Evolutionary conservation across 2,113 vertebrate genomes (phyloP).

Genomic region (Girardinichthys multiradiatus): DNA sequence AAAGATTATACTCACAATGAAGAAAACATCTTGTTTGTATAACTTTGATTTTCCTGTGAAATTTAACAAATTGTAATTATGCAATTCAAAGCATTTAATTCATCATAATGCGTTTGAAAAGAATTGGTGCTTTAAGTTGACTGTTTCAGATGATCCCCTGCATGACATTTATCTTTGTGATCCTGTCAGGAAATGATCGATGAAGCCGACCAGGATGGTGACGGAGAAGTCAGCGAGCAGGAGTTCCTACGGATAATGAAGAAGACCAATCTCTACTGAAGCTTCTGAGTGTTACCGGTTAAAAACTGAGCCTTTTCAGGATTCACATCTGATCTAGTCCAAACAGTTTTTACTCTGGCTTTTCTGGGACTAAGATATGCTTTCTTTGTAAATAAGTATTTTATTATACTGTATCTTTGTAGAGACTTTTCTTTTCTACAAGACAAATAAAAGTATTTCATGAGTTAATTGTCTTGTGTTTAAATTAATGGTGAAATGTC

Average conservation of each 20-base stretch:
- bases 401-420: constrained; percentile 46
- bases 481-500: background rate
- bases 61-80: background rate
- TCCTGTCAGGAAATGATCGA: constrained; percentile 93
- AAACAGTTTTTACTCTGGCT: constrained; percentile 11
- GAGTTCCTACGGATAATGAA: constrained; percentile 97
- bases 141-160: no score
- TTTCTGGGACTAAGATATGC: constrained; percentile 14
- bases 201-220: constrained; percentile 92
- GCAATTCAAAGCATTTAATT: background rate
- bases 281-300: background rate
- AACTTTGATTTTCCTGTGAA: background rate
- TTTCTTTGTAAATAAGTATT: constrained; percentile 59
- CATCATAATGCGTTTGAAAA: no score
- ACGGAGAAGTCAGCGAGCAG: constrained; percentile 92
- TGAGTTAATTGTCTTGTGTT: background rate
- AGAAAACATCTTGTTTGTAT: background rate
- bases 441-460: constrained; percentile 69
- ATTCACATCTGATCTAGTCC: background rate
- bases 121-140: no score
- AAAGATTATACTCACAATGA: background rate
- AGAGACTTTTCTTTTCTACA: constrained; percentile 54
- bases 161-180: background rate
- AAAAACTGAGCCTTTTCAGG: background rate
- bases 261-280: constrained; percentile 90